These are phyloP conservation scores for Delichon dasypus DNA, from an alignment of 2,797 vertebrate genomes.

Conservation along the genomic window DNA sequence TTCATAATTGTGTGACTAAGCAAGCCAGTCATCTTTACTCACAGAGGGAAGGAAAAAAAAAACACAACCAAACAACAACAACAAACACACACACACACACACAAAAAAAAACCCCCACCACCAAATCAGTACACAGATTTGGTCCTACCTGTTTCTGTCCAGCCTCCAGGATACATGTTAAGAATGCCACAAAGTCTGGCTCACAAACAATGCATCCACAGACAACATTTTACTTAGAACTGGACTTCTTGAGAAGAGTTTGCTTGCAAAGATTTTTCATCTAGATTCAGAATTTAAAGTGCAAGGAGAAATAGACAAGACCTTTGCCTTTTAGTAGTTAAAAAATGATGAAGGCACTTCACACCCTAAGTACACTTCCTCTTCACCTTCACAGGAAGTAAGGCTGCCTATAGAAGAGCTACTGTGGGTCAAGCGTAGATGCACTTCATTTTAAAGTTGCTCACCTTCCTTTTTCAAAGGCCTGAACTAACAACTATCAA, in stretches of 20 bases:
- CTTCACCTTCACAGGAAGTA: constrained; percentile 59
- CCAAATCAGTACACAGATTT: constrained; percentile 32
- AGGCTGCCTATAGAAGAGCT: not conserved
- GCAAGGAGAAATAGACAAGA: constrained; percentile 1
- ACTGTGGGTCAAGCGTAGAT: not conserved
- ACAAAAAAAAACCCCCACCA: too few relatives aligned
- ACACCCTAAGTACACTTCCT: constrained; percentile 54
- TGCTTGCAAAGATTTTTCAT: constrained; percentile 17
- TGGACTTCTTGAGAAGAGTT: not conserved
- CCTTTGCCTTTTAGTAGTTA: not conserved
- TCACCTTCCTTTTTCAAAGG: not conserved
- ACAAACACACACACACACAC: too few relatives aligned
- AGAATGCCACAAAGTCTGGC: constrained; percentile 47
- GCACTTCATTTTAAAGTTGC: constrained; percentile 2
- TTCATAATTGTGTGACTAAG: constrained; percentile 46
- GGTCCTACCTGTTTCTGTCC: constrained; percentile 61
- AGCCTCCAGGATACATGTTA: constrained; percentile 29
- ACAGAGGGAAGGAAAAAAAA: not conserved
- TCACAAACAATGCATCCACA: not conserved
- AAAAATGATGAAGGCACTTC: not conserved
- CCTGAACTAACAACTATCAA: not conserved
- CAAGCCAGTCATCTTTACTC: constrained; percentile 53
- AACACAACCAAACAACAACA: too few relatives aligned
- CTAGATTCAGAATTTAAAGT: not conserved
- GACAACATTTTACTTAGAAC: constrained; percentile 49